phyloP scores from a whole-genome alignment of 2,888 invertebrate genomes.

The Julus scanicus region DNA sequence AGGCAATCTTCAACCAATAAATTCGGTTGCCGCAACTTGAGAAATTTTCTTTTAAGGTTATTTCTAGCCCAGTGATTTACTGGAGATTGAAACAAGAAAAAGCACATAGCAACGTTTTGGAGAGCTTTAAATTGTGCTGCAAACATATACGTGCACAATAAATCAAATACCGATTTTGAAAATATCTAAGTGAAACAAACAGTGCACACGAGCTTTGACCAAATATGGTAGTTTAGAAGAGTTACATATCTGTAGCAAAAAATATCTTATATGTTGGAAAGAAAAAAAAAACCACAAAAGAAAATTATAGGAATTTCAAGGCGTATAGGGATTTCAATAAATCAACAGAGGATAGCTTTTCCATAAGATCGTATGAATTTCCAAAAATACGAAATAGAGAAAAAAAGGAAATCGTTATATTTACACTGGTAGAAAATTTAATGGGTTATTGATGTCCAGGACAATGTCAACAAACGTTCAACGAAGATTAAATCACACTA shows the following conservation, averaged over 20 bases:
- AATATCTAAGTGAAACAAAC: not conserved
- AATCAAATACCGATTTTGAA: not conserved
- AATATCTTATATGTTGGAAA: no score
- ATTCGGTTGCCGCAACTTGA: not conserved
- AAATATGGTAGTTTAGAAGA: slow-evolving; percentile 6
- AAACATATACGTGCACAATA: not conserved
- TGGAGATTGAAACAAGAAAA: not conserved
- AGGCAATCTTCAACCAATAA: not conserved
- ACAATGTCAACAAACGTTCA: no score
- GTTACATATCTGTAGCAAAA: no score
- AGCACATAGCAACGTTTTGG: slow-evolving; percentile 9
- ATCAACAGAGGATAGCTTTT: not conserved
- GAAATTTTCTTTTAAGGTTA: not conserved
- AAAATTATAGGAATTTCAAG: no score
- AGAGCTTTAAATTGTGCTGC: not conserved
- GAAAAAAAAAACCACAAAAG: not conserved
- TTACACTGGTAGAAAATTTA: no score
- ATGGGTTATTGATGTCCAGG: no score
- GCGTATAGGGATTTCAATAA: not conserved
- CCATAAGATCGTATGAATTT: not conserved
- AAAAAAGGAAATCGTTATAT: no score
- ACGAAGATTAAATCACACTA: not conserved
- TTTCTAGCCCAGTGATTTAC: not conserved
- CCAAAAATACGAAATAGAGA: not conserved
- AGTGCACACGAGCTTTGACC: not conserved